These are phyloP conservation scores for Tipula helvola DNA, from an alignment of 2,888 invertebrate genomes.

Conservation along the genomic window DNA sequence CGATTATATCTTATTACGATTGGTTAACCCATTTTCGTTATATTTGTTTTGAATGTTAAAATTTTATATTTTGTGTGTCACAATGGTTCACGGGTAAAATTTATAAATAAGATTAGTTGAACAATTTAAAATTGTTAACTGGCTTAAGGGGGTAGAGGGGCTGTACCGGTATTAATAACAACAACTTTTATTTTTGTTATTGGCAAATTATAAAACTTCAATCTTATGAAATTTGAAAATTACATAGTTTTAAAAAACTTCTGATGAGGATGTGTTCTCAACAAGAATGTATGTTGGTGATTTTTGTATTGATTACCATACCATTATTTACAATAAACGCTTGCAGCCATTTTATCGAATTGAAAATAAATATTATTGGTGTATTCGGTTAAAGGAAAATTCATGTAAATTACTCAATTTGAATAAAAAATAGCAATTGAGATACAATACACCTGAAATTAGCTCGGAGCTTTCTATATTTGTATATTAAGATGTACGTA, in stretches of 20 bases:
- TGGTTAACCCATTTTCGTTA: not conserved
- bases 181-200: not conserved
- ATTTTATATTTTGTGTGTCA: not conserved
- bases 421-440: not conserved
- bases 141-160: not conserved
- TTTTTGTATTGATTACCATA: not conserved
- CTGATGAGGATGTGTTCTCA: too few species aligned
- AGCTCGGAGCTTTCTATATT: not conserved
- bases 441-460: not conserved
- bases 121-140: not conserved
- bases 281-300: not conserved
- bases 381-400: not conserved
- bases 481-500: not conserved
- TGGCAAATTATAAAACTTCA: not conserved
- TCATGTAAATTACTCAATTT: not conserved
- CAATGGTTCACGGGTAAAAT: not conserved
- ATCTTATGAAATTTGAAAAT: not conserved
- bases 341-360: not conserved
- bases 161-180: not conserved
- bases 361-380: not conserved
- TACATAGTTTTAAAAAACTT: too few species aligned
- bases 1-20: not conserved
- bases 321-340: not conserved
- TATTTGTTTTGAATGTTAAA: not conserved
- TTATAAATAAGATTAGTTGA: not conserved